Conservation (phyloP, 2,797 vertebrate genomes). For the Clarias fuscus region DNA sequence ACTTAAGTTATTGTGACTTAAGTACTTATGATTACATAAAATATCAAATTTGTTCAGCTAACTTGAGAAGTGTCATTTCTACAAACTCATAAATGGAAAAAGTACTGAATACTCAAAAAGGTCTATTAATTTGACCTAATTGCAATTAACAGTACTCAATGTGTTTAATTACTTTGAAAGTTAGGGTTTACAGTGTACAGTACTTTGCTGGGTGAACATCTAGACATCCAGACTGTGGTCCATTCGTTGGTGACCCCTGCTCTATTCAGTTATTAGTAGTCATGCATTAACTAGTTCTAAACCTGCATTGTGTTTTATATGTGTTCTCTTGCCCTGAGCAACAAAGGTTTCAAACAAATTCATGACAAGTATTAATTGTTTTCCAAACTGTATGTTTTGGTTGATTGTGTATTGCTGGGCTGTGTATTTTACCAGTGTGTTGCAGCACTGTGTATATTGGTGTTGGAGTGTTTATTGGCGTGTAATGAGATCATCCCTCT, state of each 20-base stretch:
- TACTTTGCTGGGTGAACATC: background rate
- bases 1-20: too few relatives aligned
- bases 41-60: too few relatives aligned
- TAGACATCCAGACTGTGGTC: background rate
- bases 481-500: constrained; percentile 85
- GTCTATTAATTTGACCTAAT: too few relatives aligned
- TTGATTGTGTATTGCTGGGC: constrained; percentile 27
- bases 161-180: too few relatives aligned
- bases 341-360: background rate
- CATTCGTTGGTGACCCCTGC: background rate
- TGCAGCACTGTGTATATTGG: constrained; percentile 46
- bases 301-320: background rate
- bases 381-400: background rate
- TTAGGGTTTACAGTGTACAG: too few relatives aligned
- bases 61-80: too few relatives aligned
- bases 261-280: background rate
- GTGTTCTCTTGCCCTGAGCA: background rate
- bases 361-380: background rate
- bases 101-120: too few relatives aligned
- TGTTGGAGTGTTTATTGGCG: constrained; percentile 82
- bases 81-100: too few relatives aligned
- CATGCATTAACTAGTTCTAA: background rate
- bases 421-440: constrained; percentile 41
- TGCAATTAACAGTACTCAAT: too few relatives aligned
- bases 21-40: too few relatives aligned